Percentiles rank a stretch among this genome's conserved stretches.
Evolutionary conservation across 1,140 invertebrate genomes (phyloP).

Genomic region (Pogonomyrmex californicus): DNA sequence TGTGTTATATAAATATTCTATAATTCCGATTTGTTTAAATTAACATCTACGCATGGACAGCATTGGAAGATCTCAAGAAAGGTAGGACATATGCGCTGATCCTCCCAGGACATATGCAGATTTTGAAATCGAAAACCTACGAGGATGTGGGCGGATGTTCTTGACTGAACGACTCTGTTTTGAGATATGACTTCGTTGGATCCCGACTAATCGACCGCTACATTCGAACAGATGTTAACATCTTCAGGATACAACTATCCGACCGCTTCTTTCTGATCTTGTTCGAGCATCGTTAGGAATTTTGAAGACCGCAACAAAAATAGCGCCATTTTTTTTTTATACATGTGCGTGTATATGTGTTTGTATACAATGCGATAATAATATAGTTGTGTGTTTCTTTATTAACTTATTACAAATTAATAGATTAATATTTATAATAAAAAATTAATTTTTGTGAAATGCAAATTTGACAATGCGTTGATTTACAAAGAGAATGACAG

Average conservation of each 20-base stretch:
- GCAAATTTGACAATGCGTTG: slow-evolving; percentile 26
- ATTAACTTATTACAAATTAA: not conserved
- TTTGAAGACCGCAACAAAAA: slow-evolving; percentile 34
- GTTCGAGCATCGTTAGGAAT: slow-evolving; percentile 69
- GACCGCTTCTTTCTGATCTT: slow-evolving; percentile 64
- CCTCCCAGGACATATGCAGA: slow-evolving; percentile 74
- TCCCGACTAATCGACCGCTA: slow-evolving; percentile 76
- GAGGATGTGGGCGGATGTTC: slow-evolving; percentile 80
- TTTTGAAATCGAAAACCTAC: slow-evolving; percentile 81
- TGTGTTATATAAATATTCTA: not conserved
- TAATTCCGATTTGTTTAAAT: not conserved
- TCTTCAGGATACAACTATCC: slow-evolving; percentile 64
- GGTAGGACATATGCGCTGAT: slow-evolving; percentile 57
- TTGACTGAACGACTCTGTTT: slow-evolving; percentile 49
- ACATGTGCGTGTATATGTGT: too few relatives aligned
- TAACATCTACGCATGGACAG: not conserved
- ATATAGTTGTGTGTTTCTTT: not conserved
- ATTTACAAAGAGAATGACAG: slow-evolving; percentile 61
- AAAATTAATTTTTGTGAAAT: not conserved
- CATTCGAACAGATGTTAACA: slow-evolving; percentile 79
- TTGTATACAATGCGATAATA: not conserved
- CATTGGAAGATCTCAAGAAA: slow-evolving; percentile 3
- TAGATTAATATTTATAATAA: too few relatives aligned
- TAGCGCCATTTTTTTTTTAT: not conserved
- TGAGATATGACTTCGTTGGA: slow-evolving; percentile 39